Evolutionary conservation across 1,140 invertebrate species (phyloP), one percentile per base, ranked within the genome.

Genomic region (Bactericera cockerelli): DNA sequence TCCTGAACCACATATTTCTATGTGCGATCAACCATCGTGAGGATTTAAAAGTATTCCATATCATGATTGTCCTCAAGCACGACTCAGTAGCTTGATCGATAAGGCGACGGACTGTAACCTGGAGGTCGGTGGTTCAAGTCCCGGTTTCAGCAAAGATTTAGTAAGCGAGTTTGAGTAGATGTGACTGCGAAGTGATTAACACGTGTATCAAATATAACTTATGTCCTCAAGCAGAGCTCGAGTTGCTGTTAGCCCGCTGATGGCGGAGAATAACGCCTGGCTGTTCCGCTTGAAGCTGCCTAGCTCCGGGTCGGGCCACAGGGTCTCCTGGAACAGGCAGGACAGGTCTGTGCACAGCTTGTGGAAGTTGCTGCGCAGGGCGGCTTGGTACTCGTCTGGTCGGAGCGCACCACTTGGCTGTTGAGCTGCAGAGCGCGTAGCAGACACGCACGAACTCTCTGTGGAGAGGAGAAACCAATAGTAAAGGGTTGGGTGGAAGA

Each of bases 371-470:
- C 82, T 74, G 65, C 84, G 81, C 6, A 94, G 71, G 0, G 84
- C 85, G 67, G 89, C 84, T 68, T 95, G 92, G 67, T 95, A 95
- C 65, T 93, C 85, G 83, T 78, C 69, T 93, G 90, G 71, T 94
- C 89, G 3, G 81, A 79, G 33, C 80, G 80, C 63, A 94, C 89
- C 54, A 94, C 74, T 64, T 84, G 84, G 19, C 82, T 84, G 73
- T 94, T 94, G 55, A 93, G 77, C 69, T 92, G 86, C 26, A 94
- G 69, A 0, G 89, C 90, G 83, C 82, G 64, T 89, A 84, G 70
- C 89, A 94, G 49, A 92, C 81, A 63, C 84, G 81, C 31, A 93
- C 78, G 74, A 95, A 94, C 66, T 92, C 86, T 64, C 89, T 92
- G 72, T n/a, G n/a, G n/a, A 13, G 79, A 76, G 64, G 62, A 62